A percentile compares a stretch with the other conserved stretches of the same genome.
phyloP scores from a whole-genome alignment of 2,797 vertebrate genomes.

The Melanotaenia maccullochi region DNA sequence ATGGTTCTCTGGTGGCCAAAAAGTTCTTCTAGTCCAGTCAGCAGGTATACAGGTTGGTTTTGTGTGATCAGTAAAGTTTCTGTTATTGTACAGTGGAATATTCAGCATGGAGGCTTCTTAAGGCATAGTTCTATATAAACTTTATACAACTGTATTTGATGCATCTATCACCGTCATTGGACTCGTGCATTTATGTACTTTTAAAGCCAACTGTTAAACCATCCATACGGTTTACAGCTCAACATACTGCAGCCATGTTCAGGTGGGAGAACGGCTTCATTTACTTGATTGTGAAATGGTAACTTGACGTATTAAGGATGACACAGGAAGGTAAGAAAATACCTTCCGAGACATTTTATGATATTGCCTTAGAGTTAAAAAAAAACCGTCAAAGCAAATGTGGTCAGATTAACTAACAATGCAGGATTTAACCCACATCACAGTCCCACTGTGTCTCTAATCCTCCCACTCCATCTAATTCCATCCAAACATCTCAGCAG shows the following conservation, averaged over 20 bases:
- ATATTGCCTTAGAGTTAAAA: background rate
- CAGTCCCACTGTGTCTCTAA: background rate
- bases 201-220: too few species aligned
- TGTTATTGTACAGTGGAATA: background rate
- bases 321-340: background rate
- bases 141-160: too few species aligned
- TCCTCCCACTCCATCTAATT: background rate
- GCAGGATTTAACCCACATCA: background rate
- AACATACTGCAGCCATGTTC: background rate
- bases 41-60: background rate
- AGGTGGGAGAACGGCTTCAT: background rate
- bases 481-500: background rate
- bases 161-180: too few species aligned
- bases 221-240: too few species aligned
- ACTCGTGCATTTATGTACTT: too few species aligned
- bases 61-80: background rate
- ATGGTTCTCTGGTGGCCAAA: background rate
- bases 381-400: background rate
- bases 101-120: too few species aligned
- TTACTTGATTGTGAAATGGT: background rate
- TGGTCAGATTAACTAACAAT: background rate
- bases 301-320: background rate
- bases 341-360: background rate
- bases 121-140: too few species aligned
- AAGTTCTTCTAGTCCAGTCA: background rate